phyloP scores from a whole-genome alignment of 2,113 vertebrate species.

The Gasterosteus nipponicus region DNA sequence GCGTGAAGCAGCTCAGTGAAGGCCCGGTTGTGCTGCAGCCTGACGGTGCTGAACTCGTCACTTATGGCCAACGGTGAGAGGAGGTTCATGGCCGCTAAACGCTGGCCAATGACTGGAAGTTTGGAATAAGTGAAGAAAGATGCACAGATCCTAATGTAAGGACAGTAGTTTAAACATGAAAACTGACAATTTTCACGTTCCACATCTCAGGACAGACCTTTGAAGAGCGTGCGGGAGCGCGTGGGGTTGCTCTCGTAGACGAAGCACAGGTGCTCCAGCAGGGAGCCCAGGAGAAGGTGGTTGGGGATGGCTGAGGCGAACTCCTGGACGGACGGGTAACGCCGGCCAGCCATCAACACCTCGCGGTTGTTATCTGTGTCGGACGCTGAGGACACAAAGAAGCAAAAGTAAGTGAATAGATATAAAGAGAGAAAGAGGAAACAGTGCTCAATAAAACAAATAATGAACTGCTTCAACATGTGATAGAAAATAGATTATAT shows the following conservation, averaged over 20 bases:
- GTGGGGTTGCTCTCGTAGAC: slow-evolving; percentile 89
- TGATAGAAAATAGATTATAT: not conserved
- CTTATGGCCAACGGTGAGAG: slow-evolving; percentile 92
- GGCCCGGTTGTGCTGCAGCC: slow-evolving; percentile 93
- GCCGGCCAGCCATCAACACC: slow-evolving; percentile 78
- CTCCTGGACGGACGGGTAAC: slow-evolving; percentile 80
- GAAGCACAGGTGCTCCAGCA: slow-evolving; percentile 94
- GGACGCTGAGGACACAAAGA: slow-evolving; percentile 80
- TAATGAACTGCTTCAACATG: not conserved
- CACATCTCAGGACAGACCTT: slow-evolving; percentile 76
- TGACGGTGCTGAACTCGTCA: slow-evolving; percentile 93
- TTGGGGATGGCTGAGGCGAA: slow-evolving; percentile 92
- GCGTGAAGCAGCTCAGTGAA: slow-evolving; percentile 89
- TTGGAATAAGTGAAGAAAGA: not conserved
- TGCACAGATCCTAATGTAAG: not conserved
- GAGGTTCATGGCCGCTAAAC: slow-evolving; percentile 89
- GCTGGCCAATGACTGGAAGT: slow-evolving; percentile 88
- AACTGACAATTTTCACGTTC: not conserved
- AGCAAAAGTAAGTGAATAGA: not conserved
- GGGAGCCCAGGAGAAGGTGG: slow-evolving; percentile 91
- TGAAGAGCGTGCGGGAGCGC: slow-evolving; percentile 88
- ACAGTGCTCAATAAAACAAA: not conserved
- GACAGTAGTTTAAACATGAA: not conserved
- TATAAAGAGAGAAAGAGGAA: not conserved
- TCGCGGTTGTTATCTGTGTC: slow-evolving; percentile 85